These are phyloP conservation scores for Lutjanus erythropterus DNA, from an alignment of 2,113 vertebrate species.

Conservation along the genomic window DNA sequence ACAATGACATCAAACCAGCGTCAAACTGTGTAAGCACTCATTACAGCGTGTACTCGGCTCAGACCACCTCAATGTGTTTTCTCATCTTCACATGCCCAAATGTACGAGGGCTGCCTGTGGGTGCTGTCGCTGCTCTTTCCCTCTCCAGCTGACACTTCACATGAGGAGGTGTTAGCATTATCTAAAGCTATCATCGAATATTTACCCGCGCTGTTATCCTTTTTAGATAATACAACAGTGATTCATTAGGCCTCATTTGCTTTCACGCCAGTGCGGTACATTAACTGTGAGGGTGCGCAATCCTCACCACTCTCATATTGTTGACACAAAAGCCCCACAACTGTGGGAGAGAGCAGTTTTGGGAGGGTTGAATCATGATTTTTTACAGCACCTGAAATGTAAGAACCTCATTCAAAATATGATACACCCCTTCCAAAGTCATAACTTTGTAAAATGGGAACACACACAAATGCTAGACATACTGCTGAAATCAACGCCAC, in stretches of 20 bases:
- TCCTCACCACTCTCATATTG: constrained; percentile 58
- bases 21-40: constrained; percentile 38
- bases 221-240: constrained; percentile 56
- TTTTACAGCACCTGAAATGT: constrained; percentile 14
- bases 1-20: constrained; percentile 40
- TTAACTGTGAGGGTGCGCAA: constrained; percentile 55
- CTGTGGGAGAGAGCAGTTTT: constrained; percentile 23
- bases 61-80: constrained; percentile 35
- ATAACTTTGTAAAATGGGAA: not conserved
- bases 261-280: constrained; percentile 56
- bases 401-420: not conserved
- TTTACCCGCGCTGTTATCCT: constrained; percentile 42
- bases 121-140: constrained; percentile 35
- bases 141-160: constrained; percentile 53
- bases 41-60: constrained; percentile 39
- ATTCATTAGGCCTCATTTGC: constrained; percentile 68
- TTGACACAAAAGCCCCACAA: constrained; percentile 52
- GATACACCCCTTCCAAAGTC: not conserved
- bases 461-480: not conserved
- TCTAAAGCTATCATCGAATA: constrained; percentile 44
- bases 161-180: constrained; percentile 51
- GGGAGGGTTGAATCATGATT: constrained; percentile 20
- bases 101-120: constrained; percentile 29
- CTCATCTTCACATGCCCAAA: constrained; percentile 41
- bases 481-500: not conserved